Base-by-base conservation (phyloP, 1,140 invertebrate genomes). In the Zaprionus lachaisei region DNA sequence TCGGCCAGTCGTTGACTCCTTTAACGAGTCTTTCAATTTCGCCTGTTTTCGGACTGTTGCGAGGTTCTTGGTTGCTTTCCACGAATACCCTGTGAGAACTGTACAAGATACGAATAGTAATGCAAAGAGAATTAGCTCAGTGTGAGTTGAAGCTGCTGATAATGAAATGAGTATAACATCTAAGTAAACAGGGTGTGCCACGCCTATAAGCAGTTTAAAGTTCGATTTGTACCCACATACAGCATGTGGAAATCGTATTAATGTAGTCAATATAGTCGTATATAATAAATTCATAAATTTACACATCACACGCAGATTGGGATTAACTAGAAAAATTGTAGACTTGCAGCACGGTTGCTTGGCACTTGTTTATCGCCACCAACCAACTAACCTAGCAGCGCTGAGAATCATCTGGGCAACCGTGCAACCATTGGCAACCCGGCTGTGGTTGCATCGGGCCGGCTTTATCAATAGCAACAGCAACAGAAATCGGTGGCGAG, bases 1-100 rank as follows among this genome's bases (percentile, higher is more conserved):
- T 70, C 72, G 58, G 60, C 34, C 57, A 56, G 72, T 47, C 72
- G 66, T 75, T 75, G 69, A 76, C 73, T 72, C 58, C 55, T 65
- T 76, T 60, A 68, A 68, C 65, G 66, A 62, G 47, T 75, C 70
- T 74, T 74, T 74, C 66, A 74, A 74, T 74, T 74, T 74, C 47
- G 47, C 68, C 26, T 17, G 41, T 24, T 37, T 34, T 6, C 14
- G 17, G 9, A 31, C 6, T 28, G 28, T 28, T 28, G 28, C 6
- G 7, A 28, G 6, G 28, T 28, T 28, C 28, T 2, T 31, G 28
- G 28, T 31, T 31, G 28, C 28, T 31, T 2, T 31, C 28, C 28
- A 9, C 28, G 28, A 9, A 31, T 68, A 44, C 56, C 47, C 55
- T 54, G 17, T 5, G 56, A 3, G n/a, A 47, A 3, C 6, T 47